phyloP scores from a whole-genome alignment of 2,113 vertebrate genomes.

The Naja naja region DNA sequence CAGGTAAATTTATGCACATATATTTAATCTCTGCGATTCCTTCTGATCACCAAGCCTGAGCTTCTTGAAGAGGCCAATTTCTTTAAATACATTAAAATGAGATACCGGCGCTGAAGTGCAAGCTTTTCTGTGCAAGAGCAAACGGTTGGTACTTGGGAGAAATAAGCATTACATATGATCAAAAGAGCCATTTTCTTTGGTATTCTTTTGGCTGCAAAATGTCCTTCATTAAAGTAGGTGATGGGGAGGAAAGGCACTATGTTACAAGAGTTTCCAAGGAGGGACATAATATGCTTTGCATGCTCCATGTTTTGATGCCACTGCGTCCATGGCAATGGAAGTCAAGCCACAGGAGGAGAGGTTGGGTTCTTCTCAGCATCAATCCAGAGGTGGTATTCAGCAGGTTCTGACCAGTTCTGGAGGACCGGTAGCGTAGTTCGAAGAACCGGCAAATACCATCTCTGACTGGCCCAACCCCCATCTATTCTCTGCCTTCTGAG shows the following conservation, averaged over 20 bases:
- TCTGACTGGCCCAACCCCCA: too few species aligned
- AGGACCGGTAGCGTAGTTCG: too few species aligned
- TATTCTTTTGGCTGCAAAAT: not conserved
- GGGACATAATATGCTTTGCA: not conserved
- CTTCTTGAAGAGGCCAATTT: not conserved
- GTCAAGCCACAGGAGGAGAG: not conserved
- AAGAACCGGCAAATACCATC: too few species aligned
- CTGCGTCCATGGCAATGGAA: not conserved
- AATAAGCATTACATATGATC: not conserved
- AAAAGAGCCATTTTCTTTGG: not conserved
- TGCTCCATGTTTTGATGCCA: not conserved
- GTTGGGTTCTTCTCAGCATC: not conserved
- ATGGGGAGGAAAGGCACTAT: not conserved
- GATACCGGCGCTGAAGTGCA: not conserved
- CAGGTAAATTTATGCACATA: constrained; percentile 6
- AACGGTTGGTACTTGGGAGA: not conserved
- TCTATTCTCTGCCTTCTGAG: too few species aligned
- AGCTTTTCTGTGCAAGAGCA: not conserved
- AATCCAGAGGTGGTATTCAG: not conserved
- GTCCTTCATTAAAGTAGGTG: not conserved
- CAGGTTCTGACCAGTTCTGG: too few species aligned
- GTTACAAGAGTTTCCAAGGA: not conserved
- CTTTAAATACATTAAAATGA: not conserved
- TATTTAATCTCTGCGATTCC: constrained; percentile 5
- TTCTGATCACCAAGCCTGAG: not conserved